phyloP scores from a whole-genome alignment of 2,888 invertebrate genomes.

The Griposia aprilina region DNA sequence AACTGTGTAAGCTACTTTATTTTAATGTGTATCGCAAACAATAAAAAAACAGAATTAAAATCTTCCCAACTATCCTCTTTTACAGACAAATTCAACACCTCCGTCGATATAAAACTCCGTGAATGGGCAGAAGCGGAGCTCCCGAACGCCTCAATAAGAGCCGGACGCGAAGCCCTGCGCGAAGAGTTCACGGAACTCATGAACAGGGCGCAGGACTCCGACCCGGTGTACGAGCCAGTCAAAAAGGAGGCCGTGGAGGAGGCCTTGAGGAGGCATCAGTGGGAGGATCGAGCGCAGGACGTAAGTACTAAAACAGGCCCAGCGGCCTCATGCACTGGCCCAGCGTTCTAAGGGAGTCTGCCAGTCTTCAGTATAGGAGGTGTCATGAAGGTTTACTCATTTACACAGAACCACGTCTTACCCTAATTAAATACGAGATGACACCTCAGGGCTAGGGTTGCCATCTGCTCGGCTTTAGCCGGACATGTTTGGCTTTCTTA shows the following conservation, averaged over 20 bases:
- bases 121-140: constrained; percentile 98
- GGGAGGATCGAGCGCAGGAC: constrained; percentile 96
- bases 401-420: background rate
- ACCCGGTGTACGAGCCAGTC: constrained; percentile 97
- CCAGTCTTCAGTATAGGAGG: background rate
- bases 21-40: background rate
- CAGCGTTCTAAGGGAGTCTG: background rate
- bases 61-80: background rate
- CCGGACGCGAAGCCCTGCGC: constrained; percentile 94
- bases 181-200: constrained; percentile 82
- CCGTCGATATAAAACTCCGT: constrained; percentile 98
- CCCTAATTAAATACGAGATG: background rate
- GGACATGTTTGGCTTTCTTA: too few relatives aligned
- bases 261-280: constrained; percentile 96
- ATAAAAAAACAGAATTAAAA: background rate
- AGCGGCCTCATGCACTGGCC: background rate
- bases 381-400: too few relatives aligned
- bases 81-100: constrained; percentile 95
- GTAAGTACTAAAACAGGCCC: constrained; percentile 69
- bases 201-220: constrained; percentile 91
- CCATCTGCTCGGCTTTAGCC: too few relatives aligned
- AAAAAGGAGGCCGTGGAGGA: constrained; percentile 97
- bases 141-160: constrained; percentile 92
- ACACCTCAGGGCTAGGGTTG: too few relatives aligned
- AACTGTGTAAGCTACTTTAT: background rate